Conservation (phyloP, 1,140 invertebrate species). For the Thaumatotibia leucotreta region DNA sequence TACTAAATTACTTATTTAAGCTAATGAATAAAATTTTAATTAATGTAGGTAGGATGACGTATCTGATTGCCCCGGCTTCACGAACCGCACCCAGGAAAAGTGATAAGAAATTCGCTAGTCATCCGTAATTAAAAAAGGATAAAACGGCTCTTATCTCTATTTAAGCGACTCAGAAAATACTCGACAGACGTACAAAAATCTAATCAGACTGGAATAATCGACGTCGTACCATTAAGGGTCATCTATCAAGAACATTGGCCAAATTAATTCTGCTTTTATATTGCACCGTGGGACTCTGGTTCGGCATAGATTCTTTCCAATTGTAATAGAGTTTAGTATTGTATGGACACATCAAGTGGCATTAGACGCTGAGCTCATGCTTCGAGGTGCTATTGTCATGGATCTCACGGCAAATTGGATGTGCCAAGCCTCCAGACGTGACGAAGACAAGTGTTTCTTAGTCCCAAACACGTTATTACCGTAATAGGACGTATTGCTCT, state of each 20-base stretch:
- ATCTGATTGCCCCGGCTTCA: neutral
- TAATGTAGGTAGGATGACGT: neutral
- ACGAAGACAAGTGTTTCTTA: conserved; percentile 13
- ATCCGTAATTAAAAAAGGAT: neutral
- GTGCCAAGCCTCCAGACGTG: conserved; percentile 1
- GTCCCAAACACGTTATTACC: neutral
- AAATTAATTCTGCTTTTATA: conserved; percentile 5
- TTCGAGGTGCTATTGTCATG: conserved; percentile 11
- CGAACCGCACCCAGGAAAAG: neutral
- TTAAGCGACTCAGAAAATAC: neutral
- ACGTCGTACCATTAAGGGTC: neutral
- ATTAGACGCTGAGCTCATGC: conserved; percentile 5
- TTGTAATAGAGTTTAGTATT: neutral
- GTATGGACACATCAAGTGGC: neutral
- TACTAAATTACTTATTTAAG: neutral
- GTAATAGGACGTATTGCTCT: neutral
- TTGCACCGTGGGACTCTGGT: neutral
- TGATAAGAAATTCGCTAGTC: neutral
- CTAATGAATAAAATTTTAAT: conserved; percentile 6
- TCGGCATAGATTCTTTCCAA: neutral
- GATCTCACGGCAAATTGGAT: conserved; percentile 13
- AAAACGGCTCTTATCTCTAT: neutral
- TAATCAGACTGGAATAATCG: neutral
- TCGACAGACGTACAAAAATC: neutral
- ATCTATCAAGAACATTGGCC: neutral